phyloP scores from a whole-genome alignment of 2,113 vertebrate species.

The Eleginops maclovinus region DNA sequence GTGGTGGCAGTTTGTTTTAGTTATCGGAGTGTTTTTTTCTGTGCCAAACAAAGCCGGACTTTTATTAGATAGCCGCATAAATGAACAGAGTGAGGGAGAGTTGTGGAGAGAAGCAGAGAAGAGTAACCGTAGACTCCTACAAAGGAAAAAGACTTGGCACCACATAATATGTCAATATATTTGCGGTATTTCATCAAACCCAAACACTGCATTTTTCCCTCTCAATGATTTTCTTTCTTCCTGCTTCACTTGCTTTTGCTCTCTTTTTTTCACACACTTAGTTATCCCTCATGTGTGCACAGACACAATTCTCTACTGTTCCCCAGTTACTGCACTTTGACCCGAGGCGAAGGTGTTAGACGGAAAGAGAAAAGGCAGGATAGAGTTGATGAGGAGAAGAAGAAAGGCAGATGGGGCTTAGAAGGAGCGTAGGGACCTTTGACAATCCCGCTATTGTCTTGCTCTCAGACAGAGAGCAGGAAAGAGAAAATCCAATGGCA shows the following conservation, averaged over 20 bases:
- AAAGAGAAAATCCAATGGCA: conserved; percentile 20
- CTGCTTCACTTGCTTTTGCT: conserved; percentile 1
- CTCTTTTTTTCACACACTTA: conserved; percentile 12
- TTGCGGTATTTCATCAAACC: conserved; percentile 21
- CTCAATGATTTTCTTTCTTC: background rate
- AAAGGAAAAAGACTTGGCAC: conserved; percentile 15
- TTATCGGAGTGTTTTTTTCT: background rate
- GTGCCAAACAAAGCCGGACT: conserved; percentile 33
- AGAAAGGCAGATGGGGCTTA: conserved; percentile 45
- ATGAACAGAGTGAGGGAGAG: conserved; percentile 10
- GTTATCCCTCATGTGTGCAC: background rate
- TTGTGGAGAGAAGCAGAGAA: conserved; percentile 2
- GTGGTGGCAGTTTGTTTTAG: conserved; percentile 9
- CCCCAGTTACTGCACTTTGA: conserved; percentile 23
- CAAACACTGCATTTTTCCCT: background rate
- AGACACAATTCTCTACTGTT: conserved; percentile 19
- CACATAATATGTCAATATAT: conserved; percentile 17
- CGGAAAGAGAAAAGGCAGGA: background rate
- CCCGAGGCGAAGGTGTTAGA: conserved; percentile 27
- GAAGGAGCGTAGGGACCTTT: conserved; percentile 43
- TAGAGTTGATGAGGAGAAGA: conserved; percentile 3
- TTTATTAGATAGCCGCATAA: conserved; percentile 24
- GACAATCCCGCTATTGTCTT: conserved; percentile 42
- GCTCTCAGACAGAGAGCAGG: conserved; percentile 15
- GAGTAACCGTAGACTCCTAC: background rate